Percentiles rank a stretch among this genome's conserved stretches.
Evolutionary conservation across 2,113 vertebrate species (phyloP).

Genomic region (Oriolus oriolus): DNA sequence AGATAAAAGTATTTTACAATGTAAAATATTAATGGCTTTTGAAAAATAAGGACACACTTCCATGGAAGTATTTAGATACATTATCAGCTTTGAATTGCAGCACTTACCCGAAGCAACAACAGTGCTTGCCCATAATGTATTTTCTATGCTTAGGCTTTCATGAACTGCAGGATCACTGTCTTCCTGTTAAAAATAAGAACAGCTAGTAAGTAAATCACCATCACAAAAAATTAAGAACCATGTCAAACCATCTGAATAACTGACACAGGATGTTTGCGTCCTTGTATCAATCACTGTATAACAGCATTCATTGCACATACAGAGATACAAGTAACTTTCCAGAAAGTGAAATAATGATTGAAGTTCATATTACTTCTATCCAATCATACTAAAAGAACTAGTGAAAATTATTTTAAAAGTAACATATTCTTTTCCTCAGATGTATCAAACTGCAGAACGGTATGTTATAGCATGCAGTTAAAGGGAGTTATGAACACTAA

Average conservation of each 20-base stretch:
- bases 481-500: not conserved
- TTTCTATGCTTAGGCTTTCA: conserved; percentile 94
- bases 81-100: not conserved
- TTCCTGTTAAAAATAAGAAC: conserved; percentile 74
- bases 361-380: not conserved
- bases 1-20: not conserved
- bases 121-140: conserved; percentile 95
- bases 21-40: not conserved
- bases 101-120: conserved; percentile 91
- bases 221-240: not conserved
- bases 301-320: not conserved
- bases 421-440: not conserved
- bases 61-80: not conserved
- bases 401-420: not conserved
- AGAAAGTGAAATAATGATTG: not conserved
- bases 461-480: not conserved
- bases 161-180: conserved; percentile 89
- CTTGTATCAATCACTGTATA: not conserved
- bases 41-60: not conserved
- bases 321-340: not conserved
- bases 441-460: not conserved
- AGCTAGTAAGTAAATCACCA: not conserved
- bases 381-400: not conserved
- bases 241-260: not conserved
- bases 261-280: not conserved